Base-by-base conservation (phyloP, 2,113 vertebrate genomes). In the Phaethon lepturus region DNA sequence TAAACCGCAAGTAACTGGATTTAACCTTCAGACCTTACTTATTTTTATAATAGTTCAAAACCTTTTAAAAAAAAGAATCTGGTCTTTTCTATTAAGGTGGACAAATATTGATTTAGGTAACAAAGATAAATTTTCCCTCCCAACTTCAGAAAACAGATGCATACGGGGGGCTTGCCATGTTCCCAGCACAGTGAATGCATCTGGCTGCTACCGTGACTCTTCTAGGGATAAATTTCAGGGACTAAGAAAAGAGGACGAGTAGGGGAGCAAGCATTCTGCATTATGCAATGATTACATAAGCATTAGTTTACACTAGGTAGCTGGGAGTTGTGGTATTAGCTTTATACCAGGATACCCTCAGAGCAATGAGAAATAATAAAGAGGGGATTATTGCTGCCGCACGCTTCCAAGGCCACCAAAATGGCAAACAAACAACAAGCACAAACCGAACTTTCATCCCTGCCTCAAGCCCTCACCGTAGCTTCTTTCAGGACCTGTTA, bases 281-380 rank as follows among this genome's bases (percentile, higher is more conserved):
- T 97, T 97, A 97, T 96, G 96, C 96, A 97, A 98, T 93, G 93
- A 93, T 98, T 97, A 95, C 88, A 97, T 96, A 98, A 98, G 96
- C 93, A 82, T 74, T 94, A 85, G 89, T 97, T 96, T 96, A 96
- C 90, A 92, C 94, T 96, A 97, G 94, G 95, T 96, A 95, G 91
- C 85, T 92, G 92, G 29, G 52, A 97, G 93, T 89, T 90, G 92
- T 95, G 87, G 59, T 71, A 81, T 92, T 75, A 96, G 87, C 87
- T 88, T 90, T 95, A 91, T 58, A 93, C 74, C 85, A 93, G 84
- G 79, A 80, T 55, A 96, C 78, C 74, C 93, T 88, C 86, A 64
- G 59, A 92, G 78, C 64, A 86, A 73, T 8, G 62, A 87, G 88
- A 71, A 94, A 92, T 62, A 91, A 95, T 92, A 95, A 93, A 92